phyloP scores from a whole-genome alignment of 2,113 vertebrate genomes.

The Verasper variegatus region DNA sequence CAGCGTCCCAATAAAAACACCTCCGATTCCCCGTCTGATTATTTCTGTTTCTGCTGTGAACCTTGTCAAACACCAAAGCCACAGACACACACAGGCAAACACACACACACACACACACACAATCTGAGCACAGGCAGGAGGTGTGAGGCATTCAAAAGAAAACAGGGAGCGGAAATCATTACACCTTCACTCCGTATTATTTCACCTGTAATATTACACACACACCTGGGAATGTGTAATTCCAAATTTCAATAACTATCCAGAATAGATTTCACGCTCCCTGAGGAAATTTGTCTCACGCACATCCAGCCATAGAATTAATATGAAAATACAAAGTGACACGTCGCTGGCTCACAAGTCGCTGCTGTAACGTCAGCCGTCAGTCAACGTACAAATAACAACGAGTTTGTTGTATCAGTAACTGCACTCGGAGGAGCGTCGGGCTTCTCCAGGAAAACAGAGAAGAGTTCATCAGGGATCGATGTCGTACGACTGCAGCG shows the following conservation, averaged over 20 bases:
- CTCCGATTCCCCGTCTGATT: background rate
- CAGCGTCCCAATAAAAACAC: constrained; percentile 15
- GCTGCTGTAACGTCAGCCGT: constrained; percentile 33
- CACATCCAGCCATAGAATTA: constrained; percentile 47
- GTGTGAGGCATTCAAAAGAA: background rate
- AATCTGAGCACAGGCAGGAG: constrained; percentile 1
- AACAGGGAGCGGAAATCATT: background rate
- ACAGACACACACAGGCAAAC: no score
- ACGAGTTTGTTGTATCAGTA: no score
- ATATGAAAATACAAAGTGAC: constrained; percentile 55
- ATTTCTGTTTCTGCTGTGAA: constrained; percentile 7
- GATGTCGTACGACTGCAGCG: no score
- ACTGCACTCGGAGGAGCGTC: no score
- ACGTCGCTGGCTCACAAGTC: constrained; percentile 4
- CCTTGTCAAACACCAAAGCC: background rate
- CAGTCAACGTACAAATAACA: constrained; percentile 20
- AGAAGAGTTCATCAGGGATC: no score
- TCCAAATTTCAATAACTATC: constrained; percentile 51
- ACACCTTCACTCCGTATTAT: constrained; percentile 32
- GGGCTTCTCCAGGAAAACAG: no score
- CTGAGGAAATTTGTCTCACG: constrained; percentile 59
- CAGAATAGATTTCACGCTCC: constrained; percentile 50
- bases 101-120: no score
- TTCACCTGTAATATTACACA: constrained; percentile 52
- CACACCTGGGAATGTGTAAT: constrained; percentile 51